These are phyloP conservation scores for Chelon auratus DNA, from an alignment of 2,797 vertebrate species.

Conservation along the genomic window DNA sequence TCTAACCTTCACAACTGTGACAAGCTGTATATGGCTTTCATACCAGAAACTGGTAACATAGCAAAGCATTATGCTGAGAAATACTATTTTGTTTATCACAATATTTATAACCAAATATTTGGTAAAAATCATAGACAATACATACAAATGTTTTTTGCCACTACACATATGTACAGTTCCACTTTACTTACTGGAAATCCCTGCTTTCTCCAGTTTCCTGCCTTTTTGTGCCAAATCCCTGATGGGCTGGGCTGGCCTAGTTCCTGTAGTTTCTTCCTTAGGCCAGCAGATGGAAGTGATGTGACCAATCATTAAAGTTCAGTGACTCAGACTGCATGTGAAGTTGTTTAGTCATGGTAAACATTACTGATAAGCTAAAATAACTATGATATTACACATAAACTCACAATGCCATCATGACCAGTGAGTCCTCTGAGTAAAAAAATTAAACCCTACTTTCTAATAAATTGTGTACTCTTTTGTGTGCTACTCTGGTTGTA, in stretches of 20 bases:
- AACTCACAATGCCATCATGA: slow-evolving; percentile 4
- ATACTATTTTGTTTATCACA: no score
- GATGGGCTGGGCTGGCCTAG: background rate
- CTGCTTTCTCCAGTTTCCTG: slow-evolving; percentile 15
- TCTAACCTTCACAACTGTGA: no score
- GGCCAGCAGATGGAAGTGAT: slow-evolving; percentile 49
- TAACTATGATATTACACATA: background rate
- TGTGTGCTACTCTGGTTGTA: no score
- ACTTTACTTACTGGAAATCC: slow-evolving; percentile 3
- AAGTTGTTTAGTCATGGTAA: background rate
- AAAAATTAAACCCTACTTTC: background rate
- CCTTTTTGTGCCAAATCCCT: background rate
- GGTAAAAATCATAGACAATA: no score
- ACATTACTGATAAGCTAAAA: background rate
- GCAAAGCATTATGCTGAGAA: no score
- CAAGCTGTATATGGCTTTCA: no score
- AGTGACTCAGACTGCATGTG: background rate
- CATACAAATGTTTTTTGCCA: no score
- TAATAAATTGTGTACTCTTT: background rate
- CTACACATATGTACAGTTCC: background rate
- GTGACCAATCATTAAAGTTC: background rate
- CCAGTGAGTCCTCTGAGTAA: background rate
- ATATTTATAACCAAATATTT: no score
- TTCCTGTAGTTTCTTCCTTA: slow-evolving; percentile 11
- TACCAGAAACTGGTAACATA: no score